Base-by-base conservation (phyloP, 64 coral and sea anemone genomes). In the Pocillopora verrucosa region DNA sequence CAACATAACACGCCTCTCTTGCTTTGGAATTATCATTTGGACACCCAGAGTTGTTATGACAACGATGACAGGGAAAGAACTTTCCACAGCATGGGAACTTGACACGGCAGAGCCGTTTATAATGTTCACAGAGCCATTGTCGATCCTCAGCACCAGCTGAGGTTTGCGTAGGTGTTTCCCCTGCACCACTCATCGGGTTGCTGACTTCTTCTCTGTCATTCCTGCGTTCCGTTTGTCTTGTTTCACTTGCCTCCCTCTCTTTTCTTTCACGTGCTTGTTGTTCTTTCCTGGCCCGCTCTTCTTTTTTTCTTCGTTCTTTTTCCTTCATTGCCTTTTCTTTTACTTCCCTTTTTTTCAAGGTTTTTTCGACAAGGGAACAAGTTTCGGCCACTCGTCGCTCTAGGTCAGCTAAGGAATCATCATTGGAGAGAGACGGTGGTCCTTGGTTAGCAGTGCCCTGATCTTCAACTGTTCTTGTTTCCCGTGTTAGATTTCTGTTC, bases 21-120 rank as follows among this genome's bases (percentile, higher is more conserved):
- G 92, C 87, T 51, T 86, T 83, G 37, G 38, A 60, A 5, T 87
- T 59, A 0, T 79, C 72, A 22, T 87, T 65, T 1, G 56, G 4
- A 34, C 93, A 94, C 13, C 20, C 19, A 11, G 83, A 79, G 51
- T 69, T 74, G 68, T 94, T 94, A 59, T 94, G 93, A 36, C 93
- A 94, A 10, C 88, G 93, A 94, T 94, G 93, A 58, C 93, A 94
- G 1, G 74, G 69, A 56, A 61, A 94, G 88, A 94, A 94, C 14
- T 79, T 30, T 1, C 72, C 22, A 58, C 93, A 94, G 59, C 93
- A 94, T 25, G 80, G 88, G 61, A 94, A 94, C 22, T 78, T 60
- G 22, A 94, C 74, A 56, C 56, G 12, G 57, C 92, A 94, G 5
- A 34, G 73, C 25, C 92, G 63, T n/a, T 94, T 73, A 51, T 89